Conservation (phyloP, 2,888 invertebrate species). For the Notodromas monacha region DNA sequence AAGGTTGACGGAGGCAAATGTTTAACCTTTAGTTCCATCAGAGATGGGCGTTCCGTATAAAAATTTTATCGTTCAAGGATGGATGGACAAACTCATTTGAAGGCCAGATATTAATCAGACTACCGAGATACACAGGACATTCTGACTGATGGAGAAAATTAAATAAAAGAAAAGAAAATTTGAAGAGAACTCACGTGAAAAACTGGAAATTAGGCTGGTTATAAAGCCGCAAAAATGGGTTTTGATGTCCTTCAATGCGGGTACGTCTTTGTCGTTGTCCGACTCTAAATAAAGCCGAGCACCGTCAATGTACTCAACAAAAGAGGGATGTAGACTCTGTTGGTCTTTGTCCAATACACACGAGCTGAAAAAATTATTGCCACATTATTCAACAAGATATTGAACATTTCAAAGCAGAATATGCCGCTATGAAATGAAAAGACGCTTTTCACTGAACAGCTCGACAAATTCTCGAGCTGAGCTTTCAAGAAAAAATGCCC, state of each 20-base stretch:
- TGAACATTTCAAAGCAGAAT: no score
- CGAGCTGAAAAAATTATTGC: conserved; percentile 24
- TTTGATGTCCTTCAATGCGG: conserved; percentile 54
- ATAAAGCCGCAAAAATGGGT: conserved; percentile 79
- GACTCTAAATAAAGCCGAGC: conserved; percentile 60
- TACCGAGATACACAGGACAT: no score
- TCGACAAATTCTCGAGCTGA: neutral
- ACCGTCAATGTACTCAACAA: conserved; percentile 82
- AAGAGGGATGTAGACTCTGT: conserved; percentile 45
- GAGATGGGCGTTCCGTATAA: no score
- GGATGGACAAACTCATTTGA: no score
- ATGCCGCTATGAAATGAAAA: no score
- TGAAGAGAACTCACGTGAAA: conserved; percentile 32
- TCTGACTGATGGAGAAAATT: no score
- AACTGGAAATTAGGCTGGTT: conserved; percentile 66
- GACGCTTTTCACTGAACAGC: neutral
- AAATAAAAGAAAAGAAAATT: neutral
- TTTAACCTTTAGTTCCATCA: no score
- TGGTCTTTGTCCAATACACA: conserved; percentile 50
- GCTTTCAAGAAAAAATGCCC: no score
- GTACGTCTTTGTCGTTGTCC: conserved; percentile 71
- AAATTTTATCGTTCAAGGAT: no score
- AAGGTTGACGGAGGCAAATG: no score
- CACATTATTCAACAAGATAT: no score
- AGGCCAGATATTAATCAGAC: no score